These are phyloP conservation scores for Chaetogeoica ovagalla DNA, from an alignment of 2,888 invertebrate genomes.

Conservation along the genomic window DNA sequence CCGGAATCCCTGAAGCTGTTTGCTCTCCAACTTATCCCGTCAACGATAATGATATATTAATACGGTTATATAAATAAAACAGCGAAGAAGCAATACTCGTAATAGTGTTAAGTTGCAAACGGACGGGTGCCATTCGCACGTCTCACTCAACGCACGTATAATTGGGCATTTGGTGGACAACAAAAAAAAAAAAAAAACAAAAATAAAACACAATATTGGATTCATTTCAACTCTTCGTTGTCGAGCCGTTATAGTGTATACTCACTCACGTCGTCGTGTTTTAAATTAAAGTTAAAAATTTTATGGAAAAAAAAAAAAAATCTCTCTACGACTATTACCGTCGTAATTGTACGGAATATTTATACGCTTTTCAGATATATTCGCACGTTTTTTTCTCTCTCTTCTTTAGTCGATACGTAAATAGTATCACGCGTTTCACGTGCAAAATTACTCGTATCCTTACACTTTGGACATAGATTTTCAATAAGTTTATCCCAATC, in stretches of 20 bases:
- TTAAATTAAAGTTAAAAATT: too few relatives aligned
- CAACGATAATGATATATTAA: background rate
- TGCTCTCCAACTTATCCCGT: background rate
- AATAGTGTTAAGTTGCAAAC: constrained; percentile 8
- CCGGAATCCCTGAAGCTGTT: background rate
- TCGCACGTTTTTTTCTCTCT: too few relatives aligned
- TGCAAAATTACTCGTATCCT: too few relatives aligned
- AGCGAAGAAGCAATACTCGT: background rate
- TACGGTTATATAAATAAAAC: background rate
- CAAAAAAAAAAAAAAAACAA: too few relatives aligned
- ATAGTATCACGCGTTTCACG: too few relatives aligned
- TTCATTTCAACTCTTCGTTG: constrained; percentile 6
- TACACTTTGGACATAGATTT: too few relatives aligned
- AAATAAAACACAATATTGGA: background rate
- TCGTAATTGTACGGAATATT: too few relatives aligned
- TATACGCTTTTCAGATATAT: too few relatives aligned
- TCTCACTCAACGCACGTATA: constrained; percentile 36
- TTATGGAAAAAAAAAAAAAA: background rate
- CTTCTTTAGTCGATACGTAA: too few relatives aligned
- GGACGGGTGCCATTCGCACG: constrained; percentile 8
- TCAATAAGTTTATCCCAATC: too few relatives aligned
- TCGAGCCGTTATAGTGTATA: background rate
- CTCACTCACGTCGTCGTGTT: too few relatives aligned
- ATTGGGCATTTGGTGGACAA: constrained; percentile 2
- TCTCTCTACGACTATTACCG: too few relatives aligned